Percentiles rank a stretch among this genome's conserved stretches.
phyloP scores from a whole-genome alignment of 2,888 invertebrate genomes.

The Cacoxenus indagator region DNA sequence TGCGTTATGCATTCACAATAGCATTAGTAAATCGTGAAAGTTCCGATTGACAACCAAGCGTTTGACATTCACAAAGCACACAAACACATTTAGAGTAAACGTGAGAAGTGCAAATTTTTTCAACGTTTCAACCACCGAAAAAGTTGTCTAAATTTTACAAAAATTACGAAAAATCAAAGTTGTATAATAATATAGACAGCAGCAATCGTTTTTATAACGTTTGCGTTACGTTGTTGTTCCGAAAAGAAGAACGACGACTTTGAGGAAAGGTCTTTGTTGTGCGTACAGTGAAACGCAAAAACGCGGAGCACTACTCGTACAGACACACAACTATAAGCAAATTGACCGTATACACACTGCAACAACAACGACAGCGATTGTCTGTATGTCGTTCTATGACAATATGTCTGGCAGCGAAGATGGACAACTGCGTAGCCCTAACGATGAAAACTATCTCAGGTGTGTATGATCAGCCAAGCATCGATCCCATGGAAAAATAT shows the following conservation, averaged over 20 bases:
- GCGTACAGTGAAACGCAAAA: background rate
- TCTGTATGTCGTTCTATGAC: conserved; percentile 40
- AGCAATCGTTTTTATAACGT: background rate
- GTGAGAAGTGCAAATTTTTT: conserved; percentile 3
- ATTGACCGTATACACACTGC: background rate
- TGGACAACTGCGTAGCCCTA: conserved; percentile 86
- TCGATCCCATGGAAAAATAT: conserved; percentile 58
- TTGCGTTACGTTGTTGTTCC: background rate
- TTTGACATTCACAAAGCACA: background rate
- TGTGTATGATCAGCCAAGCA: conserved; percentile 58
- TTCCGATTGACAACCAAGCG: background rate
- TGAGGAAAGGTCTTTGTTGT: background rate
- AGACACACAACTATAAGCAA: background rate
- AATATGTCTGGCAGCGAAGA: conserved; percentile 78
- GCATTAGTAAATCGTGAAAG: background rate
- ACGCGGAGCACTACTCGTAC: background rate
- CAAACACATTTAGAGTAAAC: background rate
- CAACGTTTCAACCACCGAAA: conserved; percentile 23
- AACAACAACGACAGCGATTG: background rate
- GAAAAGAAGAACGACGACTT: background rate
- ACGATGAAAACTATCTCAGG: conserved; percentile 73
- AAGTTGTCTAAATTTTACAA: conserved; percentile 11
- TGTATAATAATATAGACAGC: background rate
- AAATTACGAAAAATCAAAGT: conserved; percentile 14
- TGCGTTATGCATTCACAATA: background rate